These are phyloP conservation scores for Gopherus evgoodei DNA, from an alignment of 2,113 vertebrate genomes.

Conservation along the genomic window DNA sequence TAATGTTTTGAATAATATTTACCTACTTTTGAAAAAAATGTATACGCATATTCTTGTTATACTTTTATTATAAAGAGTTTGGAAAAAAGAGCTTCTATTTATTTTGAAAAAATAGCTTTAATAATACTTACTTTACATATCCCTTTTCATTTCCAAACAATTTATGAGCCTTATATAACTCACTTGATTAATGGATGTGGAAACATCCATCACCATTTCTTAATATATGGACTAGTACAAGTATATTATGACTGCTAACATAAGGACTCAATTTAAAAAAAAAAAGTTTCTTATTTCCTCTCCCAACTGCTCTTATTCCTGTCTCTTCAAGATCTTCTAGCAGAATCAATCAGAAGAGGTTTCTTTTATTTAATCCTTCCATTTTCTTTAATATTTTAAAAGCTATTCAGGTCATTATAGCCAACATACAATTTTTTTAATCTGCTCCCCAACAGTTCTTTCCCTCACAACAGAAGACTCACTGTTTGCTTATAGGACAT, in stretches of 20 bases:
- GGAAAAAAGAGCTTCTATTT: background rate
- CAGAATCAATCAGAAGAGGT: background rate
- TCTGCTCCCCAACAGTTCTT: background rate
- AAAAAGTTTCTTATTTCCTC: background rate
- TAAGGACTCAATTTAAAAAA: background rate
- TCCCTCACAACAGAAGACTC: background rate
- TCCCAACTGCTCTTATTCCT: background rate
- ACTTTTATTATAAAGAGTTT: background rate
- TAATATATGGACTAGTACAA: slow-evolving; percentile 9
- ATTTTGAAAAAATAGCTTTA: background rate
- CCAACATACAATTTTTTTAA: background rate
- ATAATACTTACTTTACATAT: background rate
- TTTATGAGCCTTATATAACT: background rate
- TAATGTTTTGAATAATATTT: background rate
- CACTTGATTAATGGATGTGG: background rate
- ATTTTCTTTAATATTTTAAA: background rate
- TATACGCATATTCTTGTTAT: background rate
- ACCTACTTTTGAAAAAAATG: background rate
- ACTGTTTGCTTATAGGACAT: background rate
- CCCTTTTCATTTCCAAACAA: background rate
- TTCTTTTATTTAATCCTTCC: background rate
- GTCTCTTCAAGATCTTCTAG: background rate
- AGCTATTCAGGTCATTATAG: background rate
- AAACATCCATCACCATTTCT: background rate
- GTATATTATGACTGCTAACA: background rate